Conservation (phyloP, 2,888 invertebrate genomes). For the Hoplodrina ambigua region DNA sequence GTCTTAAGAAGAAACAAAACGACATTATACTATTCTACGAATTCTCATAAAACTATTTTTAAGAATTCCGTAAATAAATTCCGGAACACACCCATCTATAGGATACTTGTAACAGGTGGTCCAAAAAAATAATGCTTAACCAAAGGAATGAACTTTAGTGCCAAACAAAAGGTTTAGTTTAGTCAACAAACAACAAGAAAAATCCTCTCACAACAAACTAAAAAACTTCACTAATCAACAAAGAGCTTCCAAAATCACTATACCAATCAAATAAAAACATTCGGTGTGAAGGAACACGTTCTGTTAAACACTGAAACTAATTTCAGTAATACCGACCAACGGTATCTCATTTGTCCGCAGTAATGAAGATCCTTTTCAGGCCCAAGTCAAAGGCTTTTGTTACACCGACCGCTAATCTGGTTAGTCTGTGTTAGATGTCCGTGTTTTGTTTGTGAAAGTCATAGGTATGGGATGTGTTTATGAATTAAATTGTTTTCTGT, state of each 20-base stretch:
- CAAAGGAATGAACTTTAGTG: background rate
- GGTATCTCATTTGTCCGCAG: conserved; percentile 76
- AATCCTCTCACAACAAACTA: conserved; percentile 5
- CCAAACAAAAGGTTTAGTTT: background rate
- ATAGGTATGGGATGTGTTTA: conserved; percentile 9
- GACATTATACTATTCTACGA: no score
- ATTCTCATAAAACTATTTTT: no score
- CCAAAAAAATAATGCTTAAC: background rate
- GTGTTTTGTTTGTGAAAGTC: conserved; percentile 19
- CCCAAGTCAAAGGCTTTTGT: conserved; percentile 59
- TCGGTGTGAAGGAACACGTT: conserved; percentile 56
- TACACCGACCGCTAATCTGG: conserved; percentile 61
- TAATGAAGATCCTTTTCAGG: conserved; percentile 78
- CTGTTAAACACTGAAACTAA: conserved; percentile 70
- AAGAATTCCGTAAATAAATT: no score
- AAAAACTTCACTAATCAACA: conserved; percentile 30
- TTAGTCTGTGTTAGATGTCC: conserved; percentile 18
- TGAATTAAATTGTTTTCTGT: background rate
- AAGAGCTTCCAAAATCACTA: conserved; percentile 49
- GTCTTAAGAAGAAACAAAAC: no score
- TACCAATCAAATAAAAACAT: conserved; percentile 61
- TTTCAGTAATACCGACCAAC: conserved; percentile 71
- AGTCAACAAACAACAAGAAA: conserved; percentile 4
- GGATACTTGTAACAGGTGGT: no score
- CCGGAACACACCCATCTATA: no score